Base-by-base conservation (phyloP, 2,888 invertebrate genomes). In the Phytoseiulus persimilis region DNA sequence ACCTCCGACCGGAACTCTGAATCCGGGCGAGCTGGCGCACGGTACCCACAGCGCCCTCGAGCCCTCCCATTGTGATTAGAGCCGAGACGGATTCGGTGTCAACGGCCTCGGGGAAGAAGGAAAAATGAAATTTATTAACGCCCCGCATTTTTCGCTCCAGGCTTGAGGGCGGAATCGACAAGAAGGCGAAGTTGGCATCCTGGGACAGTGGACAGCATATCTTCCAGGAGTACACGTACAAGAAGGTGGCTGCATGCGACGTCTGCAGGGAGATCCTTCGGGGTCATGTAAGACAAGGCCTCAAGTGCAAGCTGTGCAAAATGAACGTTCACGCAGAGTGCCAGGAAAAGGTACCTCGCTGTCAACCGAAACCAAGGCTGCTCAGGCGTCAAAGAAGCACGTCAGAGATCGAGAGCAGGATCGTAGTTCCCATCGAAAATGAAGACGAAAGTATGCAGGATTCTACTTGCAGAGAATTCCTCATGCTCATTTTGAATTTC, bases 201-300 rank as follows among this genome's bases (percentile, higher is more conserved):
- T 89, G 92, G 33, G 95, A 95, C 92, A 94, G 94, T 31, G 95
- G 95, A 90, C 95, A 95, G 91, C 97, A 97, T 93, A 95, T 96
- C 93, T 96, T 97, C 94, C 96, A 96, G 93, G 97, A 97, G 93
- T 96, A 97, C 93, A 97, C 97, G 65, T 97, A 97, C 93, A 96
- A 97, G 94, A 97, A 97, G 94, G 97, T 97, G 92, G 97, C 97
- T 89, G 97, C 97, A 45, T 97, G 97, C 93, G 97, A 97, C 93
- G 95, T 96, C 91, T 97, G 97, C 93, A 96, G 96, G 90, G 96
- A 97, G 94, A 96, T 97, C 90, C 94, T 97, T 90, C 94, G 97
- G 94, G 96, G 96, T 96, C 97, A 97, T 93, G 96, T 97, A 90
- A 94, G 96, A 89, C 97, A 97, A 93, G 97, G 97, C 31, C 93